Evolutionary conservation across 2,113 vertebrate genomes (phyloP), one percentile per base, ranked within the genome.

Genomic region (Notechis scutatus): DNA sequence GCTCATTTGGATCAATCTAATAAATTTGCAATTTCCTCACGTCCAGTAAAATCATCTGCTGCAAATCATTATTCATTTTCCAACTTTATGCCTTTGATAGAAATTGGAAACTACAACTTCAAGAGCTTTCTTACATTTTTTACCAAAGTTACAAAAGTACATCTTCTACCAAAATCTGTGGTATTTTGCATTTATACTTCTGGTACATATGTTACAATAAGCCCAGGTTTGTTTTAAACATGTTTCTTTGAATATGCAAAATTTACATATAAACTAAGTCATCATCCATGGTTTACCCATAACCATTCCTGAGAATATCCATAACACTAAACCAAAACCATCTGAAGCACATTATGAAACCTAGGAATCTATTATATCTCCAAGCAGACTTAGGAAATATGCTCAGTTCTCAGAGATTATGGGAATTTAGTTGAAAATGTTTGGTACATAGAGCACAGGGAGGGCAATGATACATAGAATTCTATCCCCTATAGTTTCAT

Each of bases 1-100:
- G 88, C 23, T 5, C 56, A 1, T n/a, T 29, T 74, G 47, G 94
- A 88, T 61, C 42, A 64, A 94, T 92, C 47, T 91, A 93, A 56
- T 47, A 88, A 11, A 45, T 56, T 69, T 0, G 0, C 39, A 69
- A 4, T 42, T 59, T 39, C 61, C 34, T 0, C 29, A 55, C 29
- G 24, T 7, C 8, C 15, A 29, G 52, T 3, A 85, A 39, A 55
- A 45, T 21, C 6, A 81, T 24, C 54, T 45, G 61, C 21, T 92
- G 55, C 89, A 64, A 64, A 29, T 64, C 90, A 90, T 90, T 34
- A 59, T 50, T 91, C 89, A 29, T 81, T 52, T 81, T 47, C 57
- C 54, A 34, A 57, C 92, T 92, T 39, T 87, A 50, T 10, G 87
- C 1, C 8, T 50, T 61, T 1, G 6, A 10, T 56, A 90, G 87